These are phyloP conservation scores for Cephus rjabovi DNA, from an alignment of 2,888 invertebrate genomes.

Conservation along the genomic window DNA sequence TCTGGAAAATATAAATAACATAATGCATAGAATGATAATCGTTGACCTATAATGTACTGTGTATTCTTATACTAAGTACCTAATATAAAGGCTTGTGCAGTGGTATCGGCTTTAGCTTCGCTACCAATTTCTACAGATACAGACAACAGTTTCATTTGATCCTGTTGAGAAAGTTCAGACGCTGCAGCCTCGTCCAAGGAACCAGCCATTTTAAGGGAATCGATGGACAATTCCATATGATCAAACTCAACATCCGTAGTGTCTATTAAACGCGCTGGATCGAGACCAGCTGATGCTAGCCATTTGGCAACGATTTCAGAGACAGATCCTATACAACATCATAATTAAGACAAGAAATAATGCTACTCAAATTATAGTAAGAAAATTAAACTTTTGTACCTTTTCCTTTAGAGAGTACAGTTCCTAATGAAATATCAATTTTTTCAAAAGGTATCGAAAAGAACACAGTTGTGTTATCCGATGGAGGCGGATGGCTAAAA, in stretches of 20 bases:
- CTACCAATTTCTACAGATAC: constrained; percentile 47
- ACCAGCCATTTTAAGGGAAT: constrained; percentile 35
- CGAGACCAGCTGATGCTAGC: constrained; percentile 80
- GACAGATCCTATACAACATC: constrained; percentile 76
- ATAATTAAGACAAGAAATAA: constrained; percentile 17
- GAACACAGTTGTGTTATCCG: constrained; percentile 52
- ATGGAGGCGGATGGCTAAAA: constrained; percentile 48
- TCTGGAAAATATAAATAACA: constrained; percentile 38
- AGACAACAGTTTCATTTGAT: constrained; percentile 32
- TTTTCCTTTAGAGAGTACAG: constrained; percentile 64
- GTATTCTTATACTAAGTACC: constrained; percentile 33
- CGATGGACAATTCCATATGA: constrained; percentile 28
- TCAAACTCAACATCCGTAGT: constrained; percentile 59
- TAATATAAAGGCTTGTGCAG: constrained; percentile 45
- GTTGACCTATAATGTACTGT: neutral
- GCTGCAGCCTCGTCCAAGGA: constrained; percentile 43
- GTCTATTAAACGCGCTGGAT: constrained; percentile 70
- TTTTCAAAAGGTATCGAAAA: constrained; percentile 53
- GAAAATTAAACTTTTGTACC: constrained; percentile 43
- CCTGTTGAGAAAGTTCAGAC: constrained; percentile 39
- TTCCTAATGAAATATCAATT: constrained; percentile 59
- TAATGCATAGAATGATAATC: neutral
- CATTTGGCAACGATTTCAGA: constrained; percentile 90
- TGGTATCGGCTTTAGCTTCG: constrained; percentile 44
- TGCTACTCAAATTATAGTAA: neutral